These are phyloP conservation scores for Vipera ursinii DNA, from an alignment of 2,797 vertebrate genomes.

Conservation along the genomic window DNA sequence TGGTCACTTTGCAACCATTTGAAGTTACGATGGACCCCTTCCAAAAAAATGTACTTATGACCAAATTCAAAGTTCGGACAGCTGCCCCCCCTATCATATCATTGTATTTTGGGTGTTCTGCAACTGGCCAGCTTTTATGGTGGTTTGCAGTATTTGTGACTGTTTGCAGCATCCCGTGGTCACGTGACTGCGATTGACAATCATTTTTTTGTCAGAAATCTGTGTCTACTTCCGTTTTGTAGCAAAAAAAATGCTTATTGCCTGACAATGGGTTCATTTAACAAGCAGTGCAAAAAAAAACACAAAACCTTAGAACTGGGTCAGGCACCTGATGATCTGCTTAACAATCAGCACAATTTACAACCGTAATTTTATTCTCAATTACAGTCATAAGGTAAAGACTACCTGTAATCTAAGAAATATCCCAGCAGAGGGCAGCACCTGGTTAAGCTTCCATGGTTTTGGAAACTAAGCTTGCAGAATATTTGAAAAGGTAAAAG, in stretches of 20 bases:
- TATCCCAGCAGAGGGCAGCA: not conserved
- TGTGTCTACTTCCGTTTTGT: not conserved
- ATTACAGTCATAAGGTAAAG: not conserved
- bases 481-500: not conserved
- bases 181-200: not conserved
- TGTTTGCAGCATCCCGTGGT: not conserved
- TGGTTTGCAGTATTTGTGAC: too few species aligned
- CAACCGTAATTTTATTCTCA: not conserved
- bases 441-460: not conserved
- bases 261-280: not conserved
- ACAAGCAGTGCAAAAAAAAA: not conserved
- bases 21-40: too few species aligned
- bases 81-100: too few species aligned
- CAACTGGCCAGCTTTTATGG: too few species aligned
- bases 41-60: too few species aligned
- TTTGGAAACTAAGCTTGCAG: not conserved
- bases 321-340: not conserved
- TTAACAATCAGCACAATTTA: fast-evolving
- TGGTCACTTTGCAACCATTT: too few species aligned
- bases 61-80: too few species aligned
- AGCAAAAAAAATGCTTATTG: not conserved
- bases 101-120: too few species aligned
- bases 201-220: not conserved
- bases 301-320: not conserved
- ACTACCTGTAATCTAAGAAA: not conserved